These are phyloP conservation scores for Anticlea derivata DNA, from an alignment of 2,888 invertebrate genomes.

Conservation along the genomic window DNA sequence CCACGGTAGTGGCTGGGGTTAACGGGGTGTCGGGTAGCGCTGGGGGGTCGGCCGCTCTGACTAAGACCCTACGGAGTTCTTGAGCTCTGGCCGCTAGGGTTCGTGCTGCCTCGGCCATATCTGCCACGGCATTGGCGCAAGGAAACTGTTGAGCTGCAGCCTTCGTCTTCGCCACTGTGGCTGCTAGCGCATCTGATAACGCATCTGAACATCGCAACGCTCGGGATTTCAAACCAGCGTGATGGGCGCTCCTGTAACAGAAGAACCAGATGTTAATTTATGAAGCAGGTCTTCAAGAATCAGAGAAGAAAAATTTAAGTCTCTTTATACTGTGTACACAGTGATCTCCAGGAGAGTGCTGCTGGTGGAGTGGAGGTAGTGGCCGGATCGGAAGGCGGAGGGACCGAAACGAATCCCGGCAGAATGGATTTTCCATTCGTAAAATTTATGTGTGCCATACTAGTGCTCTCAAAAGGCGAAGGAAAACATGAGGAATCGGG, in stretches of 20 bases:
- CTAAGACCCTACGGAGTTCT: constrained; percentile 89
- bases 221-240: constrained; percentile 88
- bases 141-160: constrained; percentile 96
- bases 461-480: too few relatives aligned
- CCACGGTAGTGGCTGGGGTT: constrained; percentile 62
- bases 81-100: constrained; percentile 93
- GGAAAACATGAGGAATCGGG: too few relatives aligned
- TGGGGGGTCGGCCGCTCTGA: constrained; percentile 86
- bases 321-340: too few relatives aligned
- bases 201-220: constrained; percentile 91
- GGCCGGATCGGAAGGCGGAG: too few relatives aligned
- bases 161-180: constrained; percentile 94
- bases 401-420: too few relatives aligned
- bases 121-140: constrained; percentile 94
- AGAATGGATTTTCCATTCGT: too few relatives aligned
- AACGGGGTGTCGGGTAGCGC: constrained; percentile 53
- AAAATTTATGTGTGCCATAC: too few relatives aligned
- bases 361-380: too few relatives aligned
- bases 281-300: too few relatives aligned
- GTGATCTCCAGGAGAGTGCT: too few relatives aligned
- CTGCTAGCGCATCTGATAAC: constrained; percentile 91
- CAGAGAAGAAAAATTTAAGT: too few relatives aligned
- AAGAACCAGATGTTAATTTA: constrained; percentile 1
- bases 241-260: constrained; percentile 87
- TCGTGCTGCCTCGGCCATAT: constrained; percentile 96